Conservation (phyloP, 2,888 invertebrate species). For the Drosophila fulvimacula region DNA sequence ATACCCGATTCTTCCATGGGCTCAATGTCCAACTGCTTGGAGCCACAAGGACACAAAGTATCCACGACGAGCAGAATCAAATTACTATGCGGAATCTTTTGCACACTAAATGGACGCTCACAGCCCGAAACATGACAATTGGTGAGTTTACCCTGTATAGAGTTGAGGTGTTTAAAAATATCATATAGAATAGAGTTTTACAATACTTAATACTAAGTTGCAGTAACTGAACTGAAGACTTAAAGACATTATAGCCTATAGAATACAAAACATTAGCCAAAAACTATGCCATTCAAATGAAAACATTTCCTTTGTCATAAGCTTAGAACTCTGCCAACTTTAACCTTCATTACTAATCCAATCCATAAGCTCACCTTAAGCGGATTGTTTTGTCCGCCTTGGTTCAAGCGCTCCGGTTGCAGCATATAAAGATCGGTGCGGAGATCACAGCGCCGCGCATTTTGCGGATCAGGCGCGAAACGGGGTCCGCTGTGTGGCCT, state of each 20-base stretch:
- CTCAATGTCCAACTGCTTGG: slow-evolving; percentile 93
- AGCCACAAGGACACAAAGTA: slow-evolving; percentile 94
- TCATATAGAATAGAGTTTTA: background rate
- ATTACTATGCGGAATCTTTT: slow-evolving; percentile 96
- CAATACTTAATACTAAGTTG: background rate
- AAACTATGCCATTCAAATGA: background rate
- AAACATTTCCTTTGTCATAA: background rate
- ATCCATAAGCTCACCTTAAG: slow-evolving; percentile 86
- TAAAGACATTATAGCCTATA: too few species aligned
- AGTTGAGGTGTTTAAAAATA: background rate
- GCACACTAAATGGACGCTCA: slow-evolving; percentile 96
- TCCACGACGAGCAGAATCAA: slow-evolving; percentile 94
- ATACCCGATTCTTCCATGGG: slow-evolving; percentile 89
- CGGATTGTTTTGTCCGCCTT: slow-evolving; percentile 91
- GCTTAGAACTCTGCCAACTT: background rate
- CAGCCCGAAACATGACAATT: slow-evolving; percentile 95
- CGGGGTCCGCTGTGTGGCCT: slow-evolving; percentile 81
- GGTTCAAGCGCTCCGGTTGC: slow-evolving; percentile 92
- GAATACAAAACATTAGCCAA: too few species aligned
- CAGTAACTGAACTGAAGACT: too few species aligned
- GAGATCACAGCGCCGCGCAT: slow-evolving; percentile 93
- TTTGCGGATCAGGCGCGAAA: slow-evolving; percentile 86
- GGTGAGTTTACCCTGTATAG: slow-evolving; percentile 93
- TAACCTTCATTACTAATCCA: background rate
- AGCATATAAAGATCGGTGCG: slow-evolving; percentile 94